Evolutionary conservation across 2,888 invertebrate species (phyloP).

Genomic region (Pyralis farinalis): DNA sequence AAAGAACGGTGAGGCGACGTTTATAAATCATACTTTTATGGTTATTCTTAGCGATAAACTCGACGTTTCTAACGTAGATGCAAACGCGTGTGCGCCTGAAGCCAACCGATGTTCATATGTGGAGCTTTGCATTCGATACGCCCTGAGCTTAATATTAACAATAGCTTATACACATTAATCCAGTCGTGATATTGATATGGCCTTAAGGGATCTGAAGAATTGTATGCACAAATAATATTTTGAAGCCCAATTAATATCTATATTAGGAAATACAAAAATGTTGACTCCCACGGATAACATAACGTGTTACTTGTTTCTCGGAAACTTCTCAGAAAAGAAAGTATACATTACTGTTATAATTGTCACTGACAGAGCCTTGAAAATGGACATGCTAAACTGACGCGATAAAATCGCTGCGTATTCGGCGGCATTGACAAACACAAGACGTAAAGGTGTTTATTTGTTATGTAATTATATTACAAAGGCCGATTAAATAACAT

Average conservation of each 20-base stretch:
- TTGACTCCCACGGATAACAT: too few species aligned
- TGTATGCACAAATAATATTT: neutral
- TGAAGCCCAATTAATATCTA: too few species aligned
- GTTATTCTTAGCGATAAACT: conserved; percentile 62
- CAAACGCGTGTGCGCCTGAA: conserved; percentile 28
- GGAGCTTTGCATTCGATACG: conserved; percentile 26
- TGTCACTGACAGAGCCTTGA: neutral
- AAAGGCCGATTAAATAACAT: conserved; percentile 5
- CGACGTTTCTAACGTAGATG: conserved; percentile 36
- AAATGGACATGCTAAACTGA: neutral
- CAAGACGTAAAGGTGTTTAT: conserved; percentile 2
- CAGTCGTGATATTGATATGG: too few species aligned
- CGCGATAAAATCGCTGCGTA: neutral
- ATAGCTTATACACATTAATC: conserved; percentile 19
- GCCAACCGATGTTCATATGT: conserved; percentile 24
- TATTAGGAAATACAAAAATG: neutral
- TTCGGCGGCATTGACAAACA: neutral
- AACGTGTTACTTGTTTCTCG: too few species aligned
- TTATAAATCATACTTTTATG: conserved; percentile 73
- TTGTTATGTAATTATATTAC: conserved; percentile 4
- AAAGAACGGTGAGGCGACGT: conserved; percentile 54
- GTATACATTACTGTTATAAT: too few species aligned
- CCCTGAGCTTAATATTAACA: conserved; percentile 20
- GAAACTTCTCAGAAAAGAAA: too few species aligned
- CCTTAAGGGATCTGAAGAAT: too few species aligned